These are phyloP conservation scores for Heliconius sara DNA, from an alignment of 2,888 invertebrate genomes.

Conservation along the genomic window DNA sequence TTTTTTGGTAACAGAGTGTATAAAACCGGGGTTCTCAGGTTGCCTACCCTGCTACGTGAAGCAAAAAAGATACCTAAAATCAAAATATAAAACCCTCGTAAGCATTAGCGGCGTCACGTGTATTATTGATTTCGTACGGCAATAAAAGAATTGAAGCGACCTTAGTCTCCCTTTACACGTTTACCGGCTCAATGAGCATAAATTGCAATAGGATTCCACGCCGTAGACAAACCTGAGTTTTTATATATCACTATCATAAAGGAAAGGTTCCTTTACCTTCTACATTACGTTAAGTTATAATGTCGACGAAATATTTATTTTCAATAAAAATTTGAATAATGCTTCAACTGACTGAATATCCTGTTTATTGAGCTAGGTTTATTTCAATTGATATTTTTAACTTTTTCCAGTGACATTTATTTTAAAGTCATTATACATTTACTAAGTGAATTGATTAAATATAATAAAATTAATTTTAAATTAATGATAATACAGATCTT, in stretches of 20 bases:
- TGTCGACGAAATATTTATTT: constrained; percentile 17
- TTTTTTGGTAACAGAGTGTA: no score
- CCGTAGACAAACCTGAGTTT: constrained; percentile 74
- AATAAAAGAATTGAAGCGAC: constrained; percentile 80
- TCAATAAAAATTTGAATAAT: constrained; percentile 10
- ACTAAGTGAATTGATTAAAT: no score
- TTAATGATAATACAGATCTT: no score
- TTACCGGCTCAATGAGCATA: constrained; percentile 80
- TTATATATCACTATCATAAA: constrained; percentile 67
- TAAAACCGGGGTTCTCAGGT: no score
- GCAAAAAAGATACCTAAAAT: constrained; percentile 44
- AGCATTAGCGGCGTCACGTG: constrained; percentile 63
- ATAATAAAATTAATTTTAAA: no score
- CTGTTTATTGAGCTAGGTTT: background rate
- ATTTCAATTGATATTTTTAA: background rate
- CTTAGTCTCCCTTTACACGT: constrained; percentile 79
- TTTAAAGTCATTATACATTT: background rate
- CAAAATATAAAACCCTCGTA: constrained; percentile 51
- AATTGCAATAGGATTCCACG: constrained; percentile 82
- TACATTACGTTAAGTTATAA: constrained; percentile 14
- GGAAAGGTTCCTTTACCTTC: constrained; percentile 61
- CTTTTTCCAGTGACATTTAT: background rate
- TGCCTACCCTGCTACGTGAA: no score
- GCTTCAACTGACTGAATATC: background rate
- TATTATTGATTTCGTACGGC: constrained; percentile 76